Base-by-base conservation (phyloP, 1,140 invertebrate genomes). In the Chelonus insularis region DNA sequence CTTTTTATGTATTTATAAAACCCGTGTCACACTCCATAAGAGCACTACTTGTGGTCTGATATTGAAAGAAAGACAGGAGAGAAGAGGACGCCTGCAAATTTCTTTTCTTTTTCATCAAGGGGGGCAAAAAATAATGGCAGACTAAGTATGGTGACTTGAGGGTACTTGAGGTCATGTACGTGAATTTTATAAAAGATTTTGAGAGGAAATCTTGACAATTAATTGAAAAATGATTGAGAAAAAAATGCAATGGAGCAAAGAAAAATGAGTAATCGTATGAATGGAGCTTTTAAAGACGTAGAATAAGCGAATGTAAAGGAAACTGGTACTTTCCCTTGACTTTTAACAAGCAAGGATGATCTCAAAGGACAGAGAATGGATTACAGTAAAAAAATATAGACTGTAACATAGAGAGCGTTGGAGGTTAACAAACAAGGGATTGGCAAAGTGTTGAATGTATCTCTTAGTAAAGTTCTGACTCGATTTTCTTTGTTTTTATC, bases 11-110 rank as follows among this genome's bases (percentile, higher is more conserved):
- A 18, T 14, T 32, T 14, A 29, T 14, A 52, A 52, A 52, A 52
- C 18, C 23, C 32, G 29, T 32, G 50, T 52, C 50, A 52, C 50
- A 52, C 23, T 29, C 50, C 29, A 52, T 52, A 16, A 52, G 34
- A 29, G 25, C 50, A 34, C 50, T 52, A 43, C 39, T 43, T 52
- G 25, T 52, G 50, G 50, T 12, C 29, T 29, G 14, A 29, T 4
- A n/a, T n/a, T n/a, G n/a, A n/a, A n/a, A n/a, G n/a, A n/a, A n/a
- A n/a, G n/a, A n/a, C n/a, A n/a, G n/a, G n/a, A n/a, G n/a, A n/a
- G n/a, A n/a, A n/a, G n/a, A n/a, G n/a, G n/a, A n/a, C n/a, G n/a
- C 12, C 11, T 34, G 29, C 16, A 20, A 21, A 29, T 52, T 52
- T 52, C 23, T 52, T 52, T 52, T 52, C 29, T 52, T 29, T 52